phyloP scores from a whole-genome alignment of 1,140 invertebrate species.

The Drosophila insularis region DNA sequence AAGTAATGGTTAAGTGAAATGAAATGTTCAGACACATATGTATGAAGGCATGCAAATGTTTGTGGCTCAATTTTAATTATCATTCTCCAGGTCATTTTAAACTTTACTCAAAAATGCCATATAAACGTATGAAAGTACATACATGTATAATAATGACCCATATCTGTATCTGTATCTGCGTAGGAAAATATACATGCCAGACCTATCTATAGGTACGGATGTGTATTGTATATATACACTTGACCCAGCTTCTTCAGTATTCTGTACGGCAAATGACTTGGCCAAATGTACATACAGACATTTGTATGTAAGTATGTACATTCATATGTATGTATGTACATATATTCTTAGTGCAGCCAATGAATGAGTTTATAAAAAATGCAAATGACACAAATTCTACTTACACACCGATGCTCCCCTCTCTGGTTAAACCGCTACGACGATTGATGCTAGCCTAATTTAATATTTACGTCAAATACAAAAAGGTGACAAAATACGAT shows the following conservation, averaged over 20 bases:
- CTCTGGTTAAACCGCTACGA: conserved; percentile 5
- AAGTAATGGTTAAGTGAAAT: conserved; percentile 6
- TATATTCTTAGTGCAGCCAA: conserved; percentile 18
- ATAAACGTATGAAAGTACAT: not conserved
- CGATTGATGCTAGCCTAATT: conserved; percentile 4
- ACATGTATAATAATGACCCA: not conserved
- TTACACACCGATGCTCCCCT: not conserved
- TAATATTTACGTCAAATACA: not conserved
- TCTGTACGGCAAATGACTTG: conserved; percentile 18
- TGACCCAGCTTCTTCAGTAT: not conserved
- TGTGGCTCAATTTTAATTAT: not conserved
- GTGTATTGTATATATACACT: not conserved
- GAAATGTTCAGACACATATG: not conserved
- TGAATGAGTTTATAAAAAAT: conserved; percentile 53
- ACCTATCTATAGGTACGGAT: not conserved
- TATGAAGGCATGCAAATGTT: not conserved
- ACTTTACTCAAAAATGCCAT: not conserved
- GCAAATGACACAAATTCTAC: conserved; percentile 55
- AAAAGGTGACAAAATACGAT: conserved; percentile 5
- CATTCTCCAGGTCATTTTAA: not conserved
- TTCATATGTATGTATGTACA: not conserved
- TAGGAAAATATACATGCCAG: not conserved
- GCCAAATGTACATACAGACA: not conserved
- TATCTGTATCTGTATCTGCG: conserved; percentile 2
- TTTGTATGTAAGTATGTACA: not conserved